Base-by-base conservation (phyloP, 2,888 invertebrate genomes). In the Sympetrum striolatum region DNA sequence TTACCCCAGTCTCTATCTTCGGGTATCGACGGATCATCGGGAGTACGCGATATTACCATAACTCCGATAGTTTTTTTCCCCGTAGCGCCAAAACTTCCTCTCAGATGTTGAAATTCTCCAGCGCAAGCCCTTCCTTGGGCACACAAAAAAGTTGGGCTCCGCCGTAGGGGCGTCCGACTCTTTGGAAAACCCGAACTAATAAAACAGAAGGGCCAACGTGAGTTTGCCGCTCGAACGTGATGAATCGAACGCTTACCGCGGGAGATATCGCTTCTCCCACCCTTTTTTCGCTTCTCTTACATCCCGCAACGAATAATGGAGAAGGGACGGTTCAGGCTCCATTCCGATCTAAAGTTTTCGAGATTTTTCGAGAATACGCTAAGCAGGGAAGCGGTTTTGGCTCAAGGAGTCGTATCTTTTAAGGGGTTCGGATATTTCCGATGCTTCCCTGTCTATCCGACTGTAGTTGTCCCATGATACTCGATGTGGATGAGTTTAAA, bases 161-260 rank as follows among this genome's bases (percentile, higher is more conserved):
- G 3, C 73, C 12, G 64, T n/a, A 64, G 44, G 53, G 53, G 18
- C 53, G 18, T 73, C 4, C 25, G 25, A 73, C 31, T 73, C 25
- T n/a, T 73, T 73, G 31, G 12, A 31, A 73, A 64, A 64, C 60
- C 60, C 18, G 25, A 31, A 82, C 58, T 58, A 82, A 58, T 82
- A 82, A 82, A 82, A 58, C 82, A 58, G 58, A 31, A 82, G 58
- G 82, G 22, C 53, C 82, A 48, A 10, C 58, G 58, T 53, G 53
- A 31, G 35, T 18, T 82, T 44, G 53, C 12, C 2, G n/a, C 25
- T 48, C 31, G 44, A 58, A 31, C 82, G 82, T 82, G 82, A 58
- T 35, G 82, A 82, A 82, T 82, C 58, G 82, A 82, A 82, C 82
- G 53, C 53, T 53, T 31, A 35, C 82, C 53, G 44, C 39, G 48